Percentiles rank a stretch among this genome's conserved stretches.
These are phyloP conservation scores for Penelope pileata DNA, from an alignment of 2,113 vertebrate species.

Conservation along the genomic window DNA sequence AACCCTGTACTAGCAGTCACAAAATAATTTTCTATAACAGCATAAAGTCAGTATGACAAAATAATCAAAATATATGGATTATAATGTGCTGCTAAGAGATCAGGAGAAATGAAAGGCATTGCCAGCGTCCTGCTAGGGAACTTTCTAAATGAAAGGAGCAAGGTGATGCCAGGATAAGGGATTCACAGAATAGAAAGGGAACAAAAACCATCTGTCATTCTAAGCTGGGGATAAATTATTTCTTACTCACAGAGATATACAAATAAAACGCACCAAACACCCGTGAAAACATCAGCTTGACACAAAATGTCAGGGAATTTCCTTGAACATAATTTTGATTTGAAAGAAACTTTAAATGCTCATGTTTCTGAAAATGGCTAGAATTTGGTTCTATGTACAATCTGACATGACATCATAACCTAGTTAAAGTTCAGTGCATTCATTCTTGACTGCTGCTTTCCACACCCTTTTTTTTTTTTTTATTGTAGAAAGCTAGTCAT, in stretches of 20 bases:
- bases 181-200: not conserved
- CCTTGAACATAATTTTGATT: not conserved
- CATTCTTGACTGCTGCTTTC: not conserved
- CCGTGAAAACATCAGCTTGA: not conserved
- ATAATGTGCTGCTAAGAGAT: not conserved
- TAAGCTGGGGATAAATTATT: not conserved
- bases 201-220: not conserved
- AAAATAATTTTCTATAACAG: not conserved
- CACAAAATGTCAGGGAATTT: not conserved
- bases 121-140: not conserved
- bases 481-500: not conserved
- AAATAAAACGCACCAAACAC: not conserved
- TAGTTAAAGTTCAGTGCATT: not conserved
- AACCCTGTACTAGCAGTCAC: not conserved
- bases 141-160: not conserved
- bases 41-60: not conserved
- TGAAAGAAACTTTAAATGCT: not conserved
- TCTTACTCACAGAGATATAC: not conserved
- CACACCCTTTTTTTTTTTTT: not conserved
- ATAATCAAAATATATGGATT: not conserved
- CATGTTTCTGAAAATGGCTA: not conserved
- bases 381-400: not conserved
- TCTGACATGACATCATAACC: not conserved
- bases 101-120: not conserved
- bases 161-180: not conserved